phyloP scores from a whole-genome alignment of 2,888 invertebrate species.

The Acleris emargana region DNA sequence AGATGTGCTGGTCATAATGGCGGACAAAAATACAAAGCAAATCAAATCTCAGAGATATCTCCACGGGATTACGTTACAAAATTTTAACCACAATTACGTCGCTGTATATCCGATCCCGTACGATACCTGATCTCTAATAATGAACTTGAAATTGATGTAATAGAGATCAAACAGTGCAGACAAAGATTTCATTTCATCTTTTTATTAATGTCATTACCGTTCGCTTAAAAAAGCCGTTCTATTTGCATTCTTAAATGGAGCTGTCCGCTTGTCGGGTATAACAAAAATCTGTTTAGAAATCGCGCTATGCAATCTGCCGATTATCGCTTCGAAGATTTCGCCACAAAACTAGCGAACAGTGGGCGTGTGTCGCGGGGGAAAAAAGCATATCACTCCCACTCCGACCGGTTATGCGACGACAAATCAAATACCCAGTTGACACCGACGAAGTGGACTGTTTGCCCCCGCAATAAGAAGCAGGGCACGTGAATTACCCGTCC shows the following conservation, averaged over 20 bases:
- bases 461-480: conserved; percentile 52
- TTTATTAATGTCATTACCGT: conserved; percentile 42
- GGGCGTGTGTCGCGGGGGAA: conserved; percentile 76
- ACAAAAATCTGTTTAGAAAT: conserved; percentile 54
- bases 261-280: conserved; percentile 6
- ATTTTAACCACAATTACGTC: conserved; percentile 76
- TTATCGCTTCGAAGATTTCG: conserved; percentile 60
- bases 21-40: conserved; percentile 72
- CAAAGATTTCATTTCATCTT: conserved; percentile 43
- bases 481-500: conserved; percentile 46
- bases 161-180: conserved; percentile 39
- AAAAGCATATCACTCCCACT: conserved; percentile 83
- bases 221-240: conserved; percentile 5
- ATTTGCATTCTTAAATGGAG: conserved; percentile 13
- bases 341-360: conserved; percentile 54
- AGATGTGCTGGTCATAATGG: conserved; percentile 76
- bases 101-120: conserved; percentile 59
- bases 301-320: conserved; percentile 57
- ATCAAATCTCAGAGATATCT: conserved; percentile 77
- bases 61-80: conserved; percentile 74
- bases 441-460: conserved; percentile 55
- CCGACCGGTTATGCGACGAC: conserved; percentile 63
- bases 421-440: conserved; percentile 47
- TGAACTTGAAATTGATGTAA: conserved; percentile 67
- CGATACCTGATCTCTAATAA: conserved; percentile 63